Percentiles rank a stretch among this genome's conserved stretches.
phyloP scores from a whole-genome alignment of 2,888 invertebrate species.

The Zele albiditarsus region DNA sequence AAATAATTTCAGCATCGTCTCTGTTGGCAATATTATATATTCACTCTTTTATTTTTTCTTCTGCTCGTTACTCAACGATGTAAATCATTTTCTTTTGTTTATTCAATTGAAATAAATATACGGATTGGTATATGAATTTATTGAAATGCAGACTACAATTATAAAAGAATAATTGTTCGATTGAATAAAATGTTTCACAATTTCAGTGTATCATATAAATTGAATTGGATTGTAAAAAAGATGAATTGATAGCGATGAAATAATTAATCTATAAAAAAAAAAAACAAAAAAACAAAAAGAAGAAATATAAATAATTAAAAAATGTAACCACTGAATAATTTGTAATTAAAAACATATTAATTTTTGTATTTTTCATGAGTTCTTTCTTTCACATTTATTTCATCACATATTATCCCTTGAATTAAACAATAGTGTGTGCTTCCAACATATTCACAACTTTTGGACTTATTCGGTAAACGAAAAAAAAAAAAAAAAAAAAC shows the following conservation, averaged over 20 bases:
- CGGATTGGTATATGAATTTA: neutral
- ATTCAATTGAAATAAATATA: neutral
- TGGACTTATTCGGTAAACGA: constrained; percentile 39
- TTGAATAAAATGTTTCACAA: too few relatives aligned
- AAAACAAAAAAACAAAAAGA: constrained; percentile 34
- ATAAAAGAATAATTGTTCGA: neutral
- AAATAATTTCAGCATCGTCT: constrained; percentile 13
- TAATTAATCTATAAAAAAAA: constrained; percentile 1
- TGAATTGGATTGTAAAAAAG: neutral
- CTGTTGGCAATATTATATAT: constrained; percentile 41
- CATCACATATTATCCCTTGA: constrained; percentile 24
- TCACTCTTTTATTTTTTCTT: constrained; percentile 27
- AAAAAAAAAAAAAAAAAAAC: neutral
- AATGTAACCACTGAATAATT: constrained; percentile 55
- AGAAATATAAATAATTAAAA: constrained; percentile 32
- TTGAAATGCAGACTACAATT: neutral
- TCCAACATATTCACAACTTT: constrained; percentile 41
- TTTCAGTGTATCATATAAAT: too few relatives aligned
- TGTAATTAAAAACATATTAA: constrained; percentile 54
- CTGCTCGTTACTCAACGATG: constrained; percentile 30
- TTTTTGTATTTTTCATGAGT: constrained; percentile 45
- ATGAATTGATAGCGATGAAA: constrained; percentile 38
- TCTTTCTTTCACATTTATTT: constrained; percentile 39
- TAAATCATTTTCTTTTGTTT: constrained; percentile 24
- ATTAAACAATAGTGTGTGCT: constrained; percentile 25